Conservation (phyloP, 2,797 vertebrate genomes). For the Salmo trutta region DNA sequence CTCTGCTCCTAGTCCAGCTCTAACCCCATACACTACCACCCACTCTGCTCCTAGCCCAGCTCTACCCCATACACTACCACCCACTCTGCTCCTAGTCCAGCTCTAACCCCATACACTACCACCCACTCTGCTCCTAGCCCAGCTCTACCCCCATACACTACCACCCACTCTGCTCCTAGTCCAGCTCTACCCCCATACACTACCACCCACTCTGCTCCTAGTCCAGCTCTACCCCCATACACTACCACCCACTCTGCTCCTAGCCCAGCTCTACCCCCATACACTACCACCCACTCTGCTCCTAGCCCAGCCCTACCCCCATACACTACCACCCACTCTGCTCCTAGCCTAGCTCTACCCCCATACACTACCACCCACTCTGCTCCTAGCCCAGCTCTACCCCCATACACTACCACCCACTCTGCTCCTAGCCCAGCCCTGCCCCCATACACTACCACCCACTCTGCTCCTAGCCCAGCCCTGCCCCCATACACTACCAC, state of each 20-base stretch:
- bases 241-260: too few species aligned
- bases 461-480: slow-evolving; percentile 72
- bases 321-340: slow-evolving; percentile 50
- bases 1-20: slow-evolving; percentile 10
- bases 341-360: not conserved
- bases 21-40: slow-evolving; percentile 60
- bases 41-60: too few species aligned
- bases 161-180: slow-evolving; percentile 12
- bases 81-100: slow-evolving; percentile 77
- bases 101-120: too few species aligned
- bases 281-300: slow-evolving; percentile 54
- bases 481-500: slow-evolving; percentile 48
- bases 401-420: slow-evolving; percentile 48
- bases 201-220: slow-evolving; percentile 29
- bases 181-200: slow-evolving; percentile 35
- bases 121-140: not conserved
- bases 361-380: slow-evolving; percentile 50
- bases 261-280: too few species aligned
- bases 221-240: slow-evolving; percentile 62
- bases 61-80: not conserved
- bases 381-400: slow-evolving; percentile 55
- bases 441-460: not conserved
- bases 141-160: slow-evolving; percentile 41
- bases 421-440: too few species aligned
- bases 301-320: slow-evolving; percentile 67